Evolutionary conservation across 2,113 vertebrate genomes (phyloP).

Genomic region (Silurus asotus): DNA sequence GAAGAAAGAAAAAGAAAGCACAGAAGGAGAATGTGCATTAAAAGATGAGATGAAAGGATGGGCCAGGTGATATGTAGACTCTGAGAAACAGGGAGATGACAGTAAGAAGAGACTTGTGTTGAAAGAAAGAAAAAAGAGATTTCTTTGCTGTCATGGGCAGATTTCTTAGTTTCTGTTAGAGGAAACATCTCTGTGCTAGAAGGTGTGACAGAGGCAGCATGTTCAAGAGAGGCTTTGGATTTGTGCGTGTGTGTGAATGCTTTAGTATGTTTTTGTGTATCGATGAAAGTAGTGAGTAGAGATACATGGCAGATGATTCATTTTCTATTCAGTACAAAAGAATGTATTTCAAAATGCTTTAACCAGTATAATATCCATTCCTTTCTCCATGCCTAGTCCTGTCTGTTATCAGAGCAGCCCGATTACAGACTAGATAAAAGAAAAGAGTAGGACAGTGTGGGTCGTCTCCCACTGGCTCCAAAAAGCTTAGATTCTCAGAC

Average conservation of each 20-base stretch:
- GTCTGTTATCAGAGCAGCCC: slow-evolving; percentile 32
- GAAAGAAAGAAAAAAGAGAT: not conserved
- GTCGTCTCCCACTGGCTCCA: slow-evolving; percentile 15
- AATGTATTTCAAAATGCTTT: slow-evolving; percentile 34
- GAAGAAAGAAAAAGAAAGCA: slow-evolving; percentile 32
- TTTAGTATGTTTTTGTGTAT: slow-evolving; percentile 56
- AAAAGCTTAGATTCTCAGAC: slow-evolving; percentile 39
- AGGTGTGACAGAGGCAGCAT: slow-evolving; percentile 46
- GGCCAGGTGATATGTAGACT: not conserved
- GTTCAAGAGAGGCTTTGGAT: slow-evolving; percentile 37
- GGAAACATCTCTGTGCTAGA: slow-evolving; percentile 45
- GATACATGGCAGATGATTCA: not conserved
- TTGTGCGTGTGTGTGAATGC: slow-evolving; percentile 39
- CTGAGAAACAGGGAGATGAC: slow-evolving; percentile 57
- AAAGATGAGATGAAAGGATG: not conserved
- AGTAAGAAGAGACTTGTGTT: slow-evolving; percentile 33
- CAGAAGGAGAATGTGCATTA: slow-evolving; percentile 18
- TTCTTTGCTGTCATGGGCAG: not conserved
- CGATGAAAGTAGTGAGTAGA: not conserved
- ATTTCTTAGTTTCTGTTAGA: slow-evolving; percentile 25
- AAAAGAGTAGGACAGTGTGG: slow-evolving; percentile 17
- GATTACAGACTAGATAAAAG: slow-evolving; percentile 42
- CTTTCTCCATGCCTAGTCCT: slow-evolving; percentile 40
- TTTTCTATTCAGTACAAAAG: slow-evolving; percentile 17
- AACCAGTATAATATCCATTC: slow-evolving; percentile 39